Percentiles rank a stretch among this genome's conserved stretches.
phyloP scores from a whole-genome alignment of 2,113 vertebrate genomes.

The Albula glossodonta region DNA sequence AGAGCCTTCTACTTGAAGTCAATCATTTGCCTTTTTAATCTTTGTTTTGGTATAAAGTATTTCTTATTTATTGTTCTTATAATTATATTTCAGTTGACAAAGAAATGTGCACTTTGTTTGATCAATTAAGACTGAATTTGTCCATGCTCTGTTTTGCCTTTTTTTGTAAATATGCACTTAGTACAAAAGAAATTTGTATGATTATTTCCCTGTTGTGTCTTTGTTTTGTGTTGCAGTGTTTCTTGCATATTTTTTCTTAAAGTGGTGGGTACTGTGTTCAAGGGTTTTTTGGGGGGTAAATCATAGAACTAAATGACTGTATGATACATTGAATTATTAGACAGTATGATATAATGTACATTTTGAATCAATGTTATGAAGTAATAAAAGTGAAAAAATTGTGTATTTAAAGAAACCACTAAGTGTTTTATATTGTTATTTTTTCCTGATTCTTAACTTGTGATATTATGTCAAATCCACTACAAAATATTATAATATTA shows the following conservation, averaged over 20 bases:
- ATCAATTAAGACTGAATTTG: constrained; percentile 61
- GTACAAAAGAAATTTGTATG: constrained; percentile 56
- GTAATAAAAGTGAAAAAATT: constrained; percentile 90
- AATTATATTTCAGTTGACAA: constrained; percentile 91
- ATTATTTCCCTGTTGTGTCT: constrained; percentile 67
- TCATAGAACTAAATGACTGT: constrained; percentile 84
- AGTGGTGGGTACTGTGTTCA: constrained; percentile 42
- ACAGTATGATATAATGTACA: constrained; percentile 93
- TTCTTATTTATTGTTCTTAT: constrained; percentile 74
- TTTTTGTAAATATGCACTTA: constrained; percentile 69
- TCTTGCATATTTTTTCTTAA: constrained; percentile 71
- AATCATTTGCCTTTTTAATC: constrained; percentile 82
- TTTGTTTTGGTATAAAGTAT: constrained; percentile 69
- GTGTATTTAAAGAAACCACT: constrained; percentile 84
- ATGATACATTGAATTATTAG: constrained; percentile 87
- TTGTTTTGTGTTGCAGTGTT: constrained; percentile 80
- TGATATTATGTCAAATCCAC: not conserved
- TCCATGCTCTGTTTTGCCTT: constrained; percentile 50
- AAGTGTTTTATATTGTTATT: constrained; percentile 67
- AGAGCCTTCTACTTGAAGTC: constrained; percentile 88
- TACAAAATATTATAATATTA: too few species aligned
- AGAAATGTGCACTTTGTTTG: constrained; percentile 97
- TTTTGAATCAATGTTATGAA: constrained; percentile 92
- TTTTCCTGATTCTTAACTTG: not conserved
- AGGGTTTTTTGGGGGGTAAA: constrained; percentile 68